Conservation (phyloP, 2,113 vertebrate genomes). For the Pampusana beccarii region DNA sequence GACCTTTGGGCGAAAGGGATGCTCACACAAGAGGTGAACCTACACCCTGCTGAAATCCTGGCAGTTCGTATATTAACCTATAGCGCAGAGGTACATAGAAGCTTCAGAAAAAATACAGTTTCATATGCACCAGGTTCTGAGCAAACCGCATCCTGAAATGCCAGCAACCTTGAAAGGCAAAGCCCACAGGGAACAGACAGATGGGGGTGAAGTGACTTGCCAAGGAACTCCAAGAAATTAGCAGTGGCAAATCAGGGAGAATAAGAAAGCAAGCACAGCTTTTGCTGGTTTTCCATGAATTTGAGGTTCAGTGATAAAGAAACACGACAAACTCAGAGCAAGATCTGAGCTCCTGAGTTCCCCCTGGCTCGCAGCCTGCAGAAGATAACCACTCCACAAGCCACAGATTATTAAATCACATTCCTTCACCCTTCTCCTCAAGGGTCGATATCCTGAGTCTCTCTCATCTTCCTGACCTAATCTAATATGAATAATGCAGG, state of each 20-base stretch:
- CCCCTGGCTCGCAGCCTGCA: background rate
- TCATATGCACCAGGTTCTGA: background rate
- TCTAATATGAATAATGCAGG: slow-evolving; percentile 28
- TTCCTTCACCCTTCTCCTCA: background rate
- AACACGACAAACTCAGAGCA: background rate
- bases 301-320: background rate
- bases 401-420: background rate
- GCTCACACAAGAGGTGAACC: background rate
- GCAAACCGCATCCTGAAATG: background rate
- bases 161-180: background rate
- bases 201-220: background rate
- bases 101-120: background rate
- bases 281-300: background rate
- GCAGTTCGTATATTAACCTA: rapidly evolving
- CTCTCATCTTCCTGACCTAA: slow-evolving; percentile 10
- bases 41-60: background rate
- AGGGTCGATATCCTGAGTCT: background rate
- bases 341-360: background rate
- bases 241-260: background rate
- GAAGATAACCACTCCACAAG: background rate
- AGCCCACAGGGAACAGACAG: background rate
- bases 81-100: background rate
- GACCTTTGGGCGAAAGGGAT: background rate
- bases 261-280: background rate
- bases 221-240: background rate